Evolutionary conservation across 2,797 vertebrate species (phyloP).

Genomic region (Eulemur rubriventer): DNA sequence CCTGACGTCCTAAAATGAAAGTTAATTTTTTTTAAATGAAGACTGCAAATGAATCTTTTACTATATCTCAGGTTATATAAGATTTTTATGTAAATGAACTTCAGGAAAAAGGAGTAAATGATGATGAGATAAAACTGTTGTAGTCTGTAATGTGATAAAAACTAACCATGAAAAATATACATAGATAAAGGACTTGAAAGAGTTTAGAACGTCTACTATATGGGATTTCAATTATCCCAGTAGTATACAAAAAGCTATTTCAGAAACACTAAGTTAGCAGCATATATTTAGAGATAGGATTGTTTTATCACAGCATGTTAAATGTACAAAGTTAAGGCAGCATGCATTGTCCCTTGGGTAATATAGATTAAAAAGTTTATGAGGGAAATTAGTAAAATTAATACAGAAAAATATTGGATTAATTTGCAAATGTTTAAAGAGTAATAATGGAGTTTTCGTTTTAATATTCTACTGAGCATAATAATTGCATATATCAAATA

Average conservation of each 20-base stretch:
- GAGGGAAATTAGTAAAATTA: neutral
- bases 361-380: neutral
- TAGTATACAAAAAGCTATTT: neutral
- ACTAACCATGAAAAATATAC: neutral
- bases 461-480: neutral
- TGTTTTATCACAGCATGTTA: neutral
- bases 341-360: neutral
- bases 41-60: neutral
- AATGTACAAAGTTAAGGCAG: neutral
- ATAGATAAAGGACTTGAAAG: neutral
- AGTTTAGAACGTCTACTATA: neutral
- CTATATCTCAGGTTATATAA: neutral
- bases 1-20: neutral
- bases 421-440: conserved; percentile 13
- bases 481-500: neutral
- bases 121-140: neutral
- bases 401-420: neutral
- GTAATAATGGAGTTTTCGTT: conserved; percentile 9
- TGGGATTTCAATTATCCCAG: neutral
- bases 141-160: conserved; percentile 14
- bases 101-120: neutral
- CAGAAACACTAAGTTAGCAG: neutral
- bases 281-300: neutral
- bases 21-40: neutral
- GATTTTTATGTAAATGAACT: neutral